A percentile compares a stretch with the other conserved stretches of the same genome.
These are phyloP conservation scores for Darevskia mixta DNA, from an alignment of 2,797 vertebrate species.

Conservation along the genomic window DNA sequence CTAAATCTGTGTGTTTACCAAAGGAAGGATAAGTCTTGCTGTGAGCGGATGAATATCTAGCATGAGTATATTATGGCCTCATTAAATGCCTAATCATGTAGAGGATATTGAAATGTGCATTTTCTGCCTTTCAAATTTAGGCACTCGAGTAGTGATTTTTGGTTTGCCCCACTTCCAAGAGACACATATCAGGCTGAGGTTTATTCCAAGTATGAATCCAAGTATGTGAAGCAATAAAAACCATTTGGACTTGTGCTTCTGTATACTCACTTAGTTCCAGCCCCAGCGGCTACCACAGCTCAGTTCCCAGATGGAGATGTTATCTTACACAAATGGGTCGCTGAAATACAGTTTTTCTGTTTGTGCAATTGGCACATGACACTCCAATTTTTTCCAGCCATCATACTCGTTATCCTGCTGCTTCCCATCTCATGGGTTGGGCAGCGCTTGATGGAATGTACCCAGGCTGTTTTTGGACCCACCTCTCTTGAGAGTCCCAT, in stretches of 20 bases:
- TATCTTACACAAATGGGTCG: not conserved
- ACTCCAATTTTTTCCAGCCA: too few species aligned
- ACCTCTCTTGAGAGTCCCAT: too few species aligned
- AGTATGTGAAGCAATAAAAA: conserved; percentile 41
- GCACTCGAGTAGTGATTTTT: not conserved
- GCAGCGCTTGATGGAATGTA: too few species aligned
- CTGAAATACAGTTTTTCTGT: not conserved
- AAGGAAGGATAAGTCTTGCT: not conserved
- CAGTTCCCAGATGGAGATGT: not conserved
- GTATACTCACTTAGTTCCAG: not conserved
- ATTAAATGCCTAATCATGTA: conserved; percentile 1
- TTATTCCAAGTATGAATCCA: conserved; percentile 7
- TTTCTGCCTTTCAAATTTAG: not conserved
- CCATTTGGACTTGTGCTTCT: not conserved
- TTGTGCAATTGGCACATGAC: too few species aligned
- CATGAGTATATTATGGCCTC: not conserved
- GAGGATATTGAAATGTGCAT: not conserved
- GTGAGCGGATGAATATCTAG: not conserved
- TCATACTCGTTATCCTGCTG: too few species aligned
- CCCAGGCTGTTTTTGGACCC: too few species aligned
- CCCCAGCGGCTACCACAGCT: accelerated
- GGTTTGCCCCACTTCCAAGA: conserved; percentile 14
- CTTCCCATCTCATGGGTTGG: too few species aligned
- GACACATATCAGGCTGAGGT: conserved; percentile 43
- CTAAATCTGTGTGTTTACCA: not conserved